These are phyloP conservation scores for Prionailurus viverrinus DNA, from an alignment of 2,113 vertebrate species.

Conservation along the genomic window DNA sequence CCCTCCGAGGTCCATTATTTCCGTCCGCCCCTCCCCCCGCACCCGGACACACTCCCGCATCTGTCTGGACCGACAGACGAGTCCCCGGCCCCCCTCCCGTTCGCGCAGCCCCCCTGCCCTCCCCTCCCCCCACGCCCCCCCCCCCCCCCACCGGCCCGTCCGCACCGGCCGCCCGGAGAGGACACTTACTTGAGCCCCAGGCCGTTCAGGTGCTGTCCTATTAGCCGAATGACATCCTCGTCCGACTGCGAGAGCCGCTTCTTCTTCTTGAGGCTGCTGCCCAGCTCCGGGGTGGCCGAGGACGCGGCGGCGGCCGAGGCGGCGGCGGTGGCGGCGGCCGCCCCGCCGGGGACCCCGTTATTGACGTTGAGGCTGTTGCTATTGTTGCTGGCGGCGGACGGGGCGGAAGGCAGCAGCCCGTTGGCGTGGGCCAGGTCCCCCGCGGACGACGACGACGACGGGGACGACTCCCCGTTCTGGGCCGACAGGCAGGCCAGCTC, in stretches of 20 bases:
- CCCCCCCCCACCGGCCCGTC: neutral
- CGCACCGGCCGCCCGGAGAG: neutral
- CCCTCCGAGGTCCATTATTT: slow-evolving; percentile 76
- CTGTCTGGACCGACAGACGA: slow-evolving; percentile 56
- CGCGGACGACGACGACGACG: slow-evolving; percentile 81
- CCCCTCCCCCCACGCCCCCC: neutral
- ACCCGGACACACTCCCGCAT: slow-evolving; percentile 22
- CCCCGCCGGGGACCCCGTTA: slow-evolving; percentile 89
- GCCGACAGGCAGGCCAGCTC: slow-evolving; percentile 90
- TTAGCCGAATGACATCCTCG: slow-evolving; percentile 97
- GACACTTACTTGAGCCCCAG: slow-evolving; percentile 97
- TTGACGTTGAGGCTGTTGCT: slow-evolving; percentile 88
- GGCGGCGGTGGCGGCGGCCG: slow-evolving; percentile 86
- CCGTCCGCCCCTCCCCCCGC: slow-evolving; percentile 60
- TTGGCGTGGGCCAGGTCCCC: slow-evolving; percentile 92
- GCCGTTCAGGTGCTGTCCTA: slow-evolving; percentile 97
- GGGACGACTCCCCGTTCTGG: slow-evolving; percentile 94
- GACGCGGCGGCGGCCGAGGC: slow-evolving; percentile 83
- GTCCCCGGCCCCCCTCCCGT: neutral
- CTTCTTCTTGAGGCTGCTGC: slow-evolving; percentile 93
- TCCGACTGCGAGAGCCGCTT: slow-evolving; percentile 95
- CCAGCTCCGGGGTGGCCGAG: slow-evolving; percentile 85
- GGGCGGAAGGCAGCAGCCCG: slow-evolving; percentile 89
- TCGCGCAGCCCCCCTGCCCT: neutral
- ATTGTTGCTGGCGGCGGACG: slow-evolving; percentile 88